These are phyloP conservation scores for Lipotes vexillifer DNA, from an alignment of 2,113 vertebrate genomes.

Conservation along the genomic window DNA sequence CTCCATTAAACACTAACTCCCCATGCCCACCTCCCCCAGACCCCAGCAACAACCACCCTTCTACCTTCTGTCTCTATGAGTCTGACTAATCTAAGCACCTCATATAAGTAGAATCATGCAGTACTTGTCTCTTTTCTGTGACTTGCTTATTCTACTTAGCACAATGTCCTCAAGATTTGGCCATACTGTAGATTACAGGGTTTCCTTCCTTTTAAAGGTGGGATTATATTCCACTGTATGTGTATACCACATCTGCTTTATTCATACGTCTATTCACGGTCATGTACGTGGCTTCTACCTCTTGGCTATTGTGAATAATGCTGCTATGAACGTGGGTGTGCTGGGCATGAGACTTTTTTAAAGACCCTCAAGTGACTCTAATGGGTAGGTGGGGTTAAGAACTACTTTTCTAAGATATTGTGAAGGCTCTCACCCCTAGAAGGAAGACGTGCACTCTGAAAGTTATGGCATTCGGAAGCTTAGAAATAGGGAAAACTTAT, in stretches of 20 bases:
- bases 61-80: neutral
- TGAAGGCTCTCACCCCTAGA: neutral
- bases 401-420: neutral
- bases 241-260: neutral
- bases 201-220: neutral
- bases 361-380: neutral
- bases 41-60: neutral
- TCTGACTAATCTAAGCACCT: neutral
- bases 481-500: neutral
- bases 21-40: neutral
- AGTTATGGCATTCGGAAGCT: neutral
- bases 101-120: rapidly evolving
- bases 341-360: neutral
- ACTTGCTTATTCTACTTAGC: neutral
- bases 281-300: neutral
- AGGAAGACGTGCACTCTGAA: neutral
- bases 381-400: neutral
- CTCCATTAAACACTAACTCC: neutral
- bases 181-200: neutral
- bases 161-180: neutral
- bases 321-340: neutral
- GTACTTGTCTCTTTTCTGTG: neutral
- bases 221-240: neutral
- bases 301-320: neutral
- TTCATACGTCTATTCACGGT: no score